These are phyloP conservation scores for Magallana ariakensis DNA, from an alignment of 1,140 invertebrate species.

Conservation along the genomic window DNA sequence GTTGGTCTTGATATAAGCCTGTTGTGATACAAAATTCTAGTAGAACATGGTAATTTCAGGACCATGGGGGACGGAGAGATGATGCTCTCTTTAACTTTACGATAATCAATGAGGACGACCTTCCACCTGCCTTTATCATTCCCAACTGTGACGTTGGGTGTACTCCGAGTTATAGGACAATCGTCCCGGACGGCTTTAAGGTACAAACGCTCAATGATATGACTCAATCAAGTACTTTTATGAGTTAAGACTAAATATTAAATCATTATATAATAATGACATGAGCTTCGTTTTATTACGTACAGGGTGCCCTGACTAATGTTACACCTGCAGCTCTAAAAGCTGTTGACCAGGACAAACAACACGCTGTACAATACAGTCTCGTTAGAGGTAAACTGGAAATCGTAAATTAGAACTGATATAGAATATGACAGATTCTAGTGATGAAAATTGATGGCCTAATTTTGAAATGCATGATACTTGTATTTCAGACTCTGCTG, in stretches of 20 bases:
- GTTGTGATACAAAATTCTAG: too few relatives aligned
- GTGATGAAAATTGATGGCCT: too few relatives aligned
- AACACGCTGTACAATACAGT: not conserved
- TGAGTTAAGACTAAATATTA: too few relatives aligned
- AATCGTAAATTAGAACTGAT: not conserved
- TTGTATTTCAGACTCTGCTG: not conserved
- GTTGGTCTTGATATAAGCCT: too few relatives aligned
- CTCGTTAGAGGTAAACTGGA: not conserved
- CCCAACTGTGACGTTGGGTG: constrained; percentile 39
- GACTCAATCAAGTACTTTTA: too few relatives aligned
- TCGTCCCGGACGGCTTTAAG: not conserved
- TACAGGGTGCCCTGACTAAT: constrained; percentile 11
- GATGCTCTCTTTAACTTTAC: constrained; percentile 14
- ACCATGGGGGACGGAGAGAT: not conserved
- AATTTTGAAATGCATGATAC: not conserved
- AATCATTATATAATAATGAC: too few relatives aligned
- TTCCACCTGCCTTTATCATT: constrained; percentile 35
- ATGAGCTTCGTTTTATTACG: too few relatives aligned
- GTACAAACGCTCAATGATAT: not conserved
- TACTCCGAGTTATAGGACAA: constrained; percentile 18
- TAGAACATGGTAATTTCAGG: not conserved
- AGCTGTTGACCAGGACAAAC: constrained; percentile 27
- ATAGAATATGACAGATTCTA: too few relatives aligned
- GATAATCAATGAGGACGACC: constrained; percentile 44
- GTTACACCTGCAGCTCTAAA: not conserved